Base-by-base conservation (phyloP, 2,888 invertebrate species). In the Agriopis leucophaearia region DNA sequence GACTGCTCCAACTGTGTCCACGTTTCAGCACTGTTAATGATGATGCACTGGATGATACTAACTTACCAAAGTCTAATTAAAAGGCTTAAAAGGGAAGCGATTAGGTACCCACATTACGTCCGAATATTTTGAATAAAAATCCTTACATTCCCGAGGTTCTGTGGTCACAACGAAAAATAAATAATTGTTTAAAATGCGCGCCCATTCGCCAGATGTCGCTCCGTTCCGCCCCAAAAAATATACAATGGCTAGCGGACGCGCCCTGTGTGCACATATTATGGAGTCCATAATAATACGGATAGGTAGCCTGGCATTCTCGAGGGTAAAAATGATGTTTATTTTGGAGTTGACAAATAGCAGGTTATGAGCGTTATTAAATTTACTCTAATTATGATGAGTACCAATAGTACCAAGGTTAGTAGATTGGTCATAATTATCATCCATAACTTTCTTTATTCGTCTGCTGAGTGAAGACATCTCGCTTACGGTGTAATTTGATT, bases 141-240 rank as follows among this genome's bases (percentile, higher is more conserved):
- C 55, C 55, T 44, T 18, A 47, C 35, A 54, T 63, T 27, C 7
- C 57, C 56, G 18, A 38, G 57, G 48, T 52, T 64, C 40, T 60
- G 60, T 64, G 68, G 60, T 45, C 40, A 59, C 54, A 57, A 56
- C 16, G 60, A n/a, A 61, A 69, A 69, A 69, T 60, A 69, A 71
- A 70, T 70, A 75, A 74, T 71, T 74, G 72, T 75, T 74, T 71
- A 66, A 71, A 72, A 71, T 70, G 69, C 64, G 58, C 66, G 69
- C 44, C 68, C 74, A 71, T 72, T 69, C 67, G 72, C 72, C 75
- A 74, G 72, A 74, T 75, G 75, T 66, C 70, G 63, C 58, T 52
- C 42, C 60, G 57, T 64, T 69, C 64, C 64, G 55, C 58, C 45
- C 68, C 58, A 69, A 73, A 74, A 72, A 72, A 69, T 69, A 69